phyloP scores from a whole-genome alignment of 2,113 vertebrate genomes.

The Indri indri region DNA sequence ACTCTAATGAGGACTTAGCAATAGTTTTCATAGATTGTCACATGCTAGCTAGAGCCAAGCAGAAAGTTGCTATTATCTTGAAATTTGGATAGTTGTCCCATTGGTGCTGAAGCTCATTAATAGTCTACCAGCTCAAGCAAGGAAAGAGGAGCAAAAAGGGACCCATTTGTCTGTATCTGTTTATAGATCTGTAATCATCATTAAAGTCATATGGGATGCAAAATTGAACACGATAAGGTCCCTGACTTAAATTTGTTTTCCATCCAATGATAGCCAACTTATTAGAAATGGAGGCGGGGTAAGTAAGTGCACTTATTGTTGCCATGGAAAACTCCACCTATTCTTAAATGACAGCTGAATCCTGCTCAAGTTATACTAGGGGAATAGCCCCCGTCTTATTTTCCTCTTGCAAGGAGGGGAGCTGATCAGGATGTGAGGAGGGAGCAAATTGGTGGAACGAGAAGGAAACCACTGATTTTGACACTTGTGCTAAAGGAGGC shows the following conservation, averaged over 20 bases:
- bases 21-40: slow-evolving; percentile 24
- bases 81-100: slow-evolving; percentile 9
- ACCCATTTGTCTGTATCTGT: neutral
- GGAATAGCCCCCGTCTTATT: neutral
- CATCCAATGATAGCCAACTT: neutral
- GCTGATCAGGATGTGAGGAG: neutral
- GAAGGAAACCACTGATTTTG: neutral
- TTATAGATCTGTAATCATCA: neutral
- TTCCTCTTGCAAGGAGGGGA: neutral
- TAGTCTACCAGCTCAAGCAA: neutral
- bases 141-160: neutral
- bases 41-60: neutral
- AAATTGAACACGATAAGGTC: neutral
- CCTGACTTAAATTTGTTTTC: neutral
- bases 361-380: neutral
- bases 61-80: slow-evolving; percentile 47
- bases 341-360: neutral
- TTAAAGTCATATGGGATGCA: neutral
- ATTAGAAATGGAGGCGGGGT: neutral
- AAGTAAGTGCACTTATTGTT: neutral
- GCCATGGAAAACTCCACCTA: neutral
- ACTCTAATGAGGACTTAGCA: slow-evolving; percentile 24
- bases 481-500: neutral
- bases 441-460: neutral
- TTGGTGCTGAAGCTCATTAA: neutral